These are phyloP conservation scores for Sceliomorpha sp. DNA, from an alignment of 2,888 invertebrate genomes.

Conservation along the genomic window DNA sequence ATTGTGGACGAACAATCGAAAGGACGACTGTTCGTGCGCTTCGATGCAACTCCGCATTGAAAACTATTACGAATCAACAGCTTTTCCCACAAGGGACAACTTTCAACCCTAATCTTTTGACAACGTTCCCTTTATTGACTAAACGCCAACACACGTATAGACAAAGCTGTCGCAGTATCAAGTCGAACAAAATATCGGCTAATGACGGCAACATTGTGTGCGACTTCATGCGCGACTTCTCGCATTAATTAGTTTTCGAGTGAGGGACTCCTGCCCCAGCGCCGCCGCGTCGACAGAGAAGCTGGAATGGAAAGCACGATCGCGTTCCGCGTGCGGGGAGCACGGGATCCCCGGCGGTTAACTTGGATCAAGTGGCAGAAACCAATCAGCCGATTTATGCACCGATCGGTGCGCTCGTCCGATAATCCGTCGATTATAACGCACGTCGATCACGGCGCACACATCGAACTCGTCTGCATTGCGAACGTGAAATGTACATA, in stretches of 20 bases:
- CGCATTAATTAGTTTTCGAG: conserved; percentile 52
- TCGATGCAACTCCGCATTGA: no score
- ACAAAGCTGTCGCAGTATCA: no score
- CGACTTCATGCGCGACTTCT: conserved; percentile 48
- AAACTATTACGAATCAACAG: no score
- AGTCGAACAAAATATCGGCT: no score
- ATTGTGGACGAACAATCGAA: no score
- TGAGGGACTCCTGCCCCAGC: conserved; percentile 25
- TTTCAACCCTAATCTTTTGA: no score
- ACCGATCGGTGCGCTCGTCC: conserved; percentile 66
- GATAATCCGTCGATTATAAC: conserved; percentile 73
- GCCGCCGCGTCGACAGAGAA: conserved; percentile 35
- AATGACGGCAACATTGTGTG: no score
- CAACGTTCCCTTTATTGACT: no score
- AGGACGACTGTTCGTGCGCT: no score
- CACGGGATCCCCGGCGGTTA: conserved; percentile 43
- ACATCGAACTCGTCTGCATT: conserved; percentile 5
- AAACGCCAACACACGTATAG: no score
- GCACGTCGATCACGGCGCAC: conserved; percentile 53
- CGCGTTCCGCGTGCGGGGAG: conserved; percentile 43
- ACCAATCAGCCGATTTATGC: conserved; percentile 75
- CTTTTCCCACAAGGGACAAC: no score
- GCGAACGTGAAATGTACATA: no score
- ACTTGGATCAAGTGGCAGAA: conserved; percentile 69
- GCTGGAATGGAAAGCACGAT: conserved; percentile 48